Evolutionary conservation across 2,797 vertebrate species (phyloP), one percentile per base, ranked within the genome.

Genomic region (Poeciliopsis paucimaculata): DNA sequence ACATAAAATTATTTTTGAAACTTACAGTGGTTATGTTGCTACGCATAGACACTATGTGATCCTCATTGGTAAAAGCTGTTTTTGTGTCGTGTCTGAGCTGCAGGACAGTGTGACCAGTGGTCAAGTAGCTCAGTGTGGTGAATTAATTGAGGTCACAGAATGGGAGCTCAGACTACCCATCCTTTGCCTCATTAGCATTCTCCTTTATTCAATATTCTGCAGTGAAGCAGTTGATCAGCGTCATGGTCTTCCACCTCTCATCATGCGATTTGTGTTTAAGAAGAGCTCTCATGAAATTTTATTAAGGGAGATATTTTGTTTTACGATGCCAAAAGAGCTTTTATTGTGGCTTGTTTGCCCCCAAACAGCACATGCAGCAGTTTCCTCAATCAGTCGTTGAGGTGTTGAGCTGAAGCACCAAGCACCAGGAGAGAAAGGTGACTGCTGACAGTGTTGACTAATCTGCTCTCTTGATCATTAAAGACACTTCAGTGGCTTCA

Each of bases 381-480:
- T 15, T 55, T 46, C 39, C 47, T 68, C 75, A 80, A 74, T 66
- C 76, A 68, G 53, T 57, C 70, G 73, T 88, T 45, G 70, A 71
- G 87, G 87, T 88, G 86, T 84, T 87, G 86, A 93, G 88, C 89
- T 90, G 91, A 90, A 94, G 84, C 93, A 90, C 79, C 89, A 88
- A 71, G 90, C 90, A 77, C 78, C 55, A 12, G 20, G 87, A 93
- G 88, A 85, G 94, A 95, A 97, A 96, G 95, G 92, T 94, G 91
- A 96, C 95, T 95, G 91, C 94, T 93, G 95, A 95, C 94, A 93
- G 95, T 88, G 93, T 93, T 90, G 95, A 95, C 95, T 95, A 95
- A 96, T 96, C 91, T 87, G 79, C 93, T 92, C 83, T 93, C 96
- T 94, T 95, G 96, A 97, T 96, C 93, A 87, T 76, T 88, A 84